Conservation (phyloP, 1,140 invertebrate species). For the Trachelipus rathkii region DNA sequence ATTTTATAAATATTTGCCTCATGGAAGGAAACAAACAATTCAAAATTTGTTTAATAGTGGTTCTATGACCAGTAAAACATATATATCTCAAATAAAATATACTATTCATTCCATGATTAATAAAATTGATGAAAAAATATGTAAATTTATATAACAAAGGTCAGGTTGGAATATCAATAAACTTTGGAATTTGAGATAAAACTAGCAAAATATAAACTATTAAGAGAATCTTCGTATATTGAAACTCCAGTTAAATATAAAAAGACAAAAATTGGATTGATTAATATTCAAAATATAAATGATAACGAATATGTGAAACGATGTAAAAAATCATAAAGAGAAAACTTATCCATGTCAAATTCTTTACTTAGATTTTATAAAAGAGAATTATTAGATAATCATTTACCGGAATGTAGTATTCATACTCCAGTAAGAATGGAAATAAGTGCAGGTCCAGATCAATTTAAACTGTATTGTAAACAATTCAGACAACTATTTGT, state of each 20-base stretch:
- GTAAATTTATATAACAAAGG: not conserved
- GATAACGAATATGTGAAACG: not conserved
- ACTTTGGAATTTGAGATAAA: not conserved
- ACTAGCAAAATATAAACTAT: no score
- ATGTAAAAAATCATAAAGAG: not conserved
- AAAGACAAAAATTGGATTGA: not conserved
- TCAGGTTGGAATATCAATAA: not conserved
- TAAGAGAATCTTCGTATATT: no score
- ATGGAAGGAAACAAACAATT: no score
- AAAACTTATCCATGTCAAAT: not conserved
- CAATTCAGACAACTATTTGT: not conserved
- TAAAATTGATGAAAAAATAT: not conserved
- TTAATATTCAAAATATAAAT: conserved; percentile 10
- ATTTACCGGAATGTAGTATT: not conserved
- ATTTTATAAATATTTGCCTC: no score
- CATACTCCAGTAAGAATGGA: not conserved
- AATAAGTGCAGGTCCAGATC: not conserved
- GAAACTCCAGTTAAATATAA: not conserved
- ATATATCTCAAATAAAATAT: no score
- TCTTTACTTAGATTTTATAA: not conserved
- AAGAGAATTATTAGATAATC: conserved; percentile 1
- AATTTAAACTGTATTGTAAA: conserved; percentile 9
- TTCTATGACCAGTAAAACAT: no score
- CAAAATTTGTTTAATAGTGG: no score
- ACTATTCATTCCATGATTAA: no score